phyloP scores from a whole-genome alignment of 1,140 invertebrate genomes.

The Pinna nobilis region DNA sequence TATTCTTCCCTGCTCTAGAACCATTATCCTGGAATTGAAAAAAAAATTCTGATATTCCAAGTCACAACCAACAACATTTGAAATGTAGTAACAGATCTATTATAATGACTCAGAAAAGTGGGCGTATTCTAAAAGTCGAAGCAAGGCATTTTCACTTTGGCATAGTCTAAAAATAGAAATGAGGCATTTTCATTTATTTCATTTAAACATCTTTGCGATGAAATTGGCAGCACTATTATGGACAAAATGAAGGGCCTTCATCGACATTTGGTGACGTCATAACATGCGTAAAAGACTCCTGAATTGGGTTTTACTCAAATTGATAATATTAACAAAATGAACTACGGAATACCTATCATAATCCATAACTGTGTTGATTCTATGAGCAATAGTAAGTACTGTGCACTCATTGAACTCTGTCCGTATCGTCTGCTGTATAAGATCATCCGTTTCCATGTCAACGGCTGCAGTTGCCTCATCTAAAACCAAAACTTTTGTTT shows the following conservation, averaged over 20 bases:
- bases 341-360: conserved; percentile 45
- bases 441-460: conserved; percentile 69
- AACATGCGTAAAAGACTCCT: not conserved
- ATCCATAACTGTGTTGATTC: conserved; percentile 75
- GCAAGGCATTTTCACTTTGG: too few relatives aligned
- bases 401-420: conserved; percentile 67
- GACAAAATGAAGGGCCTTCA: not conserved
- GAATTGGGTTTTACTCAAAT: not conserved
- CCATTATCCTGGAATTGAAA: conserved; percentile 47
- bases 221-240: not conserved
- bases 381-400: conserved; percentile 73
- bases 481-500: conserved; percentile 85
- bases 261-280: too few relatives aligned
- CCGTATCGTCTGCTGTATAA: conserved; percentile 72
- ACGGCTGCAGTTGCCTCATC: conserved; percentile 74
- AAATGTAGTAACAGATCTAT: too few relatives aligned
- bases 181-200: not conserved
- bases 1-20: conserved; percentile 47
- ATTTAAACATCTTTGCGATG: not conserved
- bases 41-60: conserved; percentile 6
- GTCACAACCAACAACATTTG: too few relatives aligned
- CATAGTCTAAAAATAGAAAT: too few relatives aligned
- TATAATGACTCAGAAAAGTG: too few relatives aligned
- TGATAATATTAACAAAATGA: not conserved
- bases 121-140: too few relatives aligned